These are phyloP conservation scores for Nebria salina DNA, from an alignment of 2,888 invertebrate genomes.

Conservation along the genomic window DNA sequence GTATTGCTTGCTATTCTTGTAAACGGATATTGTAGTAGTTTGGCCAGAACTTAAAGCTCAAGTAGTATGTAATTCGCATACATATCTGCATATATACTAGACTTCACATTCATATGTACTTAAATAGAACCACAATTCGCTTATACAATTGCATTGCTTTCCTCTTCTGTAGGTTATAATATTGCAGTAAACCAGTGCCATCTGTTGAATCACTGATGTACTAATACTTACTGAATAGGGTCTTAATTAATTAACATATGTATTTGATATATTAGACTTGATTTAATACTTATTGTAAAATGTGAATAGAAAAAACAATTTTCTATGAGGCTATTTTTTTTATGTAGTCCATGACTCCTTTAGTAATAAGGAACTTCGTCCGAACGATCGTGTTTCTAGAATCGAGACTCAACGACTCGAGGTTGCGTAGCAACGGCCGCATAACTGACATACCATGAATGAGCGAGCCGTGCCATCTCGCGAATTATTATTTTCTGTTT, in stretches of 20 bases:
- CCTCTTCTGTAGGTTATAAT: neutral
- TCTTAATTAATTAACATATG: neutral
- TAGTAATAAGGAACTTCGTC: neutral
- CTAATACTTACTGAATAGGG: neutral
- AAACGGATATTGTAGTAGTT: neutral
- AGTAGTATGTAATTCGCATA: neutral
- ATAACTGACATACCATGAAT: slow-evolving; percentile 56
- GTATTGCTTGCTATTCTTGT: neutral
- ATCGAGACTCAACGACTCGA: slow-evolving; percentile 52
- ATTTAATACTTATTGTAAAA: too few relatives aligned
- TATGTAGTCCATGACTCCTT: neutral
- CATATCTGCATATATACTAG: neutral
- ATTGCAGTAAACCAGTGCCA: neutral
- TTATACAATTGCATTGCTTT: too few relatives aligned
- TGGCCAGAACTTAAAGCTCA: neutral
- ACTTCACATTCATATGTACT: neutral
- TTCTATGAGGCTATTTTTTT: neutral
- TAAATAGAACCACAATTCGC: too few relatives aligned
- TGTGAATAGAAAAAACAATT: too few relatives aligned
- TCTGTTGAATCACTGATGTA: neutral
- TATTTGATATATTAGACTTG: neutral
- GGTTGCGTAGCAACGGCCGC: slow-evolving; percentile 54
- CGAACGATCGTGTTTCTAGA: slow-evolving; percentile 48
- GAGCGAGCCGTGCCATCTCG: slow-evolving; percentile 13
- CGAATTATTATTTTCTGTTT: slow-evolving; percentile 55